These are phyloP conservation scores for Leucoraja ocellata DNA, from an alignment of 2,797 vertebrate genomes.

Conservation along the genomic window DNA sequence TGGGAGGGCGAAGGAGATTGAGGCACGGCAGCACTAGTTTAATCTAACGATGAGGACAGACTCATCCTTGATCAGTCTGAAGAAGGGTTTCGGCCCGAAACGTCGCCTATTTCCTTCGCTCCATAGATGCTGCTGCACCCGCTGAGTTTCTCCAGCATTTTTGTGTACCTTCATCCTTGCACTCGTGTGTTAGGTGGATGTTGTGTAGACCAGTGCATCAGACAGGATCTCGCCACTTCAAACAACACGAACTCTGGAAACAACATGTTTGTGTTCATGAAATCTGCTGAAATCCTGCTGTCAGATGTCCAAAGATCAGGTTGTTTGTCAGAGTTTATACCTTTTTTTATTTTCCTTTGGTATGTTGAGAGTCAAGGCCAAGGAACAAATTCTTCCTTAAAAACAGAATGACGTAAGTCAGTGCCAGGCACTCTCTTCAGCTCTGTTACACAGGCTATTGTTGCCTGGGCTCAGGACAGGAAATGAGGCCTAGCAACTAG, in stretches of 20 bases:
- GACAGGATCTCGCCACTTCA: not conserved
- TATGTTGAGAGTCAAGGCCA: constrained; percentile 29
- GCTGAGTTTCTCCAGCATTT: no score
- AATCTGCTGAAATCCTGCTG: not conserved
- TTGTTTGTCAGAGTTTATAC: not conserved
- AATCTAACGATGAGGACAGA: not conserved
- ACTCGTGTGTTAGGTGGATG: not conserved
- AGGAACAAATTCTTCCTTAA: constrained; percentile 32
- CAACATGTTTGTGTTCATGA: constrained; percentile 13
- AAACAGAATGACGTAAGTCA: constrained; percentile 24
- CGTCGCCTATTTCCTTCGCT: no score
- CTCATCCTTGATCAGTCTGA: not conserved
- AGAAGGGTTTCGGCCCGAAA: no score
- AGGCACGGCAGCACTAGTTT: not conserved
- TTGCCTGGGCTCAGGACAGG: constrained; percentile 23
- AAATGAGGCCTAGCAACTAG: constrained; percentile 36
- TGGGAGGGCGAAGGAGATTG: not conserved
- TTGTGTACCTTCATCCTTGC: not conserved
- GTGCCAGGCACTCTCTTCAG: not conserved
- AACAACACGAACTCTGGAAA: not conserved
- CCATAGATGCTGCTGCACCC: no score
- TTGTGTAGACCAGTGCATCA: not conserved
- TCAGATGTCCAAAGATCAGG: constrained; percentile 11
- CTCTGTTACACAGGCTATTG: not conserved
- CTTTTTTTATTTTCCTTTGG: not conserved